These are phyloP conservation scores for Amphiprion clarkii DNA, from an alignment of 2,797 vertebrate species.

Conservation along the genomic window DNA sequence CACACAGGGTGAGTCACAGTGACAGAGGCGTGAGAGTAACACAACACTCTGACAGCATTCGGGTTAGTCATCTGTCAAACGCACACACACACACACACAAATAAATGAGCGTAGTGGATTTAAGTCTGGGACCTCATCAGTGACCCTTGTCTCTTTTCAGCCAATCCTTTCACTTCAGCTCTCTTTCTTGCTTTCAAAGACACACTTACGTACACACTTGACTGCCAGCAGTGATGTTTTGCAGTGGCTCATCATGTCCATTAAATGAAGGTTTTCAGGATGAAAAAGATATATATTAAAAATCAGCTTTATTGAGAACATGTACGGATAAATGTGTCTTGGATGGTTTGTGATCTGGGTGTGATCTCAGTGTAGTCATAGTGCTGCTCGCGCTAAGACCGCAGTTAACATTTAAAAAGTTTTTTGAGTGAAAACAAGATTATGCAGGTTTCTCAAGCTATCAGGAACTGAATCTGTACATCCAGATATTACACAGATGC, in stretches of 20 bases:
- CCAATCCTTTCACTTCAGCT: conserved; percentile 59
- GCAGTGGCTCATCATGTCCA: conserved; percentile 9
- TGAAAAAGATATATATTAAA: neutral
- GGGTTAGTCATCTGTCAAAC: conserved; percentile 70
- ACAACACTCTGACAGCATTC: conserved; percentile 63
- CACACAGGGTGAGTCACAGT: conserved; percentile 64
- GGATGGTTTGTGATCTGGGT: too few relatives aligned
- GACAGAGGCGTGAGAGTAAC: conserved; percentile 69
- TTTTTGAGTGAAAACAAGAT: too few relatives aligned
- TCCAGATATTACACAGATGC: neutral
- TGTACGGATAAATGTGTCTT: too few relatives aligned
- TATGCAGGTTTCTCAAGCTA: too few relatives aligned
- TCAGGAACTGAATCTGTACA: too few relatives aligned
- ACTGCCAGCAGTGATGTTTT: conserved; percentile 10
- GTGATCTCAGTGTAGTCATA: too few relatives aligned
- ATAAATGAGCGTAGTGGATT: conserved; percentile 69
- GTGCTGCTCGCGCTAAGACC: too few relatives aligned
- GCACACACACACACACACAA: conserved; percentile 2
- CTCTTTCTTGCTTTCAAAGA: conserved; percentile 17
- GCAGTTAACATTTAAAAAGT: too few relatives aligned
- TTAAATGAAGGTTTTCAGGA: conserved; percentile 11
- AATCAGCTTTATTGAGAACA: too few relatives aligned
- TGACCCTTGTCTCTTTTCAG: conserved; percentile 69
- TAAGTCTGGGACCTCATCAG: conserved; percentile 50
- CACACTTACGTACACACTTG: neutral